Base-by-base conservation (phyloP, 2,797 vertebrate species). In the Paramormyrops hopkinsi region DNA sequence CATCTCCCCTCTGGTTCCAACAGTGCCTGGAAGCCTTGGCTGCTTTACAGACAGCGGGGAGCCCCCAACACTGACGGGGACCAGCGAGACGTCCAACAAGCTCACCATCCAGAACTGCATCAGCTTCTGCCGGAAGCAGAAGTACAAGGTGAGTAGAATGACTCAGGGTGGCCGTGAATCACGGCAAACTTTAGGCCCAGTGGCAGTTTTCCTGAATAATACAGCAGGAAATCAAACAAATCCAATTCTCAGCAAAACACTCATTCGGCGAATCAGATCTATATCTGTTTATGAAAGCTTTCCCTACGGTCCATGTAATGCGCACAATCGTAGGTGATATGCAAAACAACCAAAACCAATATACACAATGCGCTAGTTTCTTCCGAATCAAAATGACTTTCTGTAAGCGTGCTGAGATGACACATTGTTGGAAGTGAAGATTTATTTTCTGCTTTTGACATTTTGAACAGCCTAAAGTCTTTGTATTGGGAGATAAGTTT, bases 51-150 rank as follows among this genome's bases (percentile, higher is more conserved):
- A 99, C 94, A 98, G 97, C 4, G 98, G 98, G 3, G 96, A 98
- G 92, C 98, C 98, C 0, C 97, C 97, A 48, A 97, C 98, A 89
- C 92, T 99, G 89, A 97, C 98, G 0, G 97, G 98, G 2, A 94
- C 95, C 94, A 98, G 97, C 0, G 97, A 98, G 93, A 99, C 97
- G 0, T 98, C 97, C 92, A 98, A 98, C 93, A 98, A 97, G 86
- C 98, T 99, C 59, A 99, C 98, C 11, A 98, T 99, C 90, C 98
- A 99, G 92, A 97, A 96, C 89, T 99, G 98, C 90, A 99, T 99
- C 92, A 97, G 96, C 92, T 97, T 98, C 93, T 99, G 98, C 90
- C 94, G 98, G 89, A 97, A 96, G 89, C 97, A 98, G 90, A 96
- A 96, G 91, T 99, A 97, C 93, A 98, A 97, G 97, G 98, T 99